phyloP scores from a whole-genome alignment of 2,888 invertebrate genomes.

The Ametastegia equiseti region DNA sequence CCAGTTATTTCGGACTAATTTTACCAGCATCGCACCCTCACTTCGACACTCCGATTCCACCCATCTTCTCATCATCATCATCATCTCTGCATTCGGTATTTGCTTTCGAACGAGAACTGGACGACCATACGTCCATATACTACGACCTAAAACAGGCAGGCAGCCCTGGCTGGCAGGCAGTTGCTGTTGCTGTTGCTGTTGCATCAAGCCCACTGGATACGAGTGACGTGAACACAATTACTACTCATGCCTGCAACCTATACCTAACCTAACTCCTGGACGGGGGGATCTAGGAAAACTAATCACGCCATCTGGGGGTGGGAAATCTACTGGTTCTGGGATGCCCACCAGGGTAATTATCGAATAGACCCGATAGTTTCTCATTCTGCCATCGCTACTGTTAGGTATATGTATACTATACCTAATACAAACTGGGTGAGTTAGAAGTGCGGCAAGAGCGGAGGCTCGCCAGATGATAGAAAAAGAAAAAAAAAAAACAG shows the following conservation, averaged over 20 bases:
- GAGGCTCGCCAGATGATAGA: not conserved
- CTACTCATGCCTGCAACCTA: not conserved
- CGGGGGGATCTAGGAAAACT: slow-evolving; percentile 34
- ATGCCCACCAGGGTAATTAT: slow-evolving; percentile 38
- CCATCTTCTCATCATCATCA: not conserved
- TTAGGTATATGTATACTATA: not conserved
- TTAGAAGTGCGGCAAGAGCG: too few species aligned
- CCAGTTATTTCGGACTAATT: slow-evolving; percentile 37
- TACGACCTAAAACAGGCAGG: too few species aligned
- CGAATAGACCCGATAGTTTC: slow-evolving; percentile 45
- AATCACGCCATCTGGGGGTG: slow-evolving; percentile 23
- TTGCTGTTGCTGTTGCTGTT: not conserved
- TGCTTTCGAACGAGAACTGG: not conserved
- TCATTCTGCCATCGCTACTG: slow-evolving; percentile 32
- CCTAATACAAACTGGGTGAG: too few species aligned
- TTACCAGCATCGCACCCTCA: slow-evolving; percentile 1
- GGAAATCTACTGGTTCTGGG: not conserved
- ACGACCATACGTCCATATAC: too few species aligned
- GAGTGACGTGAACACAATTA: slow-evolving; percentile 28
- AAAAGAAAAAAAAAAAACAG: too few species aligned
- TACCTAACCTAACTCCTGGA: not conserved
- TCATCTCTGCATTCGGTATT: too few species aligned
- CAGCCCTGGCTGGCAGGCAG: not conserved
- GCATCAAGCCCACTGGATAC: not conserved
- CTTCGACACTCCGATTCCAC: not conserved